Conservation (phyloP, 2,888 invertebrate species). For the Acanthoscelides obtectus region DNA sequence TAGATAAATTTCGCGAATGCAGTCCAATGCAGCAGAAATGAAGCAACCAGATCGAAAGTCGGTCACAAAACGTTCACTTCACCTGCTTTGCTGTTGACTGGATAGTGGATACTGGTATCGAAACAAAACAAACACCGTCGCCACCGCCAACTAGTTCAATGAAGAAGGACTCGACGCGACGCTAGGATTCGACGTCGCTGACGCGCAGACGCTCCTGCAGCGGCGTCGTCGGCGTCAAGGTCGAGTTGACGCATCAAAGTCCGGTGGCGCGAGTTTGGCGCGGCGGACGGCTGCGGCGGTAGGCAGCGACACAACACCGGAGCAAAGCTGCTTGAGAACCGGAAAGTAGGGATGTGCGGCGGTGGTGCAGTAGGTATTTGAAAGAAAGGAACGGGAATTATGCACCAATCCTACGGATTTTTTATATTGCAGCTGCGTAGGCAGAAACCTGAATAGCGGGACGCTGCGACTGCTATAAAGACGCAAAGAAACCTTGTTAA, state of each 20-base stretch:
- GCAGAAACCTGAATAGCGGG: no score
- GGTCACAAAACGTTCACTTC: conserved; percentile 18
- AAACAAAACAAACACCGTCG: neutral
- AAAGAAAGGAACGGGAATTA: no score
- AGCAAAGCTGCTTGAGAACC: neutral
- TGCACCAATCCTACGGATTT: no score
- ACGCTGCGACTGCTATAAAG: no score
- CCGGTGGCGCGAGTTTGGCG: neutral
- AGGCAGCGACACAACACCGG: no score
- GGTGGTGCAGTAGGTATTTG: neutral
- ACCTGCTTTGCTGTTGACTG: conserved; percentile 18
- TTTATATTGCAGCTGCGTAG: no score
- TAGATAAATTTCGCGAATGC: neutral
- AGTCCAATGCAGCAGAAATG: neutral
- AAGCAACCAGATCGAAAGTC: conserved; percentile 9
- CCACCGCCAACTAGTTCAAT: neutral
- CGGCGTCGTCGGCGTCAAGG: neutral
- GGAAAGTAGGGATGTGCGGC: neutral
- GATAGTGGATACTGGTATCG: conserved; percentile 2
- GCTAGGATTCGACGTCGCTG: neutral
- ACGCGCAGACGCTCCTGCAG: neutral
- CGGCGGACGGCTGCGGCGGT: no score
- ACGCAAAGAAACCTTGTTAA: no score
- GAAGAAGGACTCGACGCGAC: neutral
- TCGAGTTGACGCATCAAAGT: neutral